Base-by-base conservation (phyloP, 1,140 invertebrate species). In the Mylabris phalerata region DNA sequence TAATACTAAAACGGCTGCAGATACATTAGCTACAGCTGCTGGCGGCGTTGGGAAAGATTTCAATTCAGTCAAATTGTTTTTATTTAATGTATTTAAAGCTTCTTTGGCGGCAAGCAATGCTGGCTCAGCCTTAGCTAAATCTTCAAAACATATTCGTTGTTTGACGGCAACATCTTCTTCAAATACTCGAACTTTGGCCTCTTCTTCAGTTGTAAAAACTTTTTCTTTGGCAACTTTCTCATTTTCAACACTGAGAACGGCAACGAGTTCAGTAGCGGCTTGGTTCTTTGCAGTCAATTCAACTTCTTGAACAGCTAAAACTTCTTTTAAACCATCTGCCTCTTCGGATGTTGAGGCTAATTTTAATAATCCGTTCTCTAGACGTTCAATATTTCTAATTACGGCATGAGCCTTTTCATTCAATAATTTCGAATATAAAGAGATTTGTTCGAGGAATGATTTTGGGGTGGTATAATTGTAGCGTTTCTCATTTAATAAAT, bases 401-500 rank as follows among this genome's bases (percentile, higher is more conserved):
- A 93, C 79, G 49, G 92, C 85, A n/a, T 73, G 77, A 2, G 85
- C 86, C 73, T 94, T 94, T 48, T 84, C 84, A 6, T 77, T 79
- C 39, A 98, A 75, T 6, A 97, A 74, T 70, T 93, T 93, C 1
- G 83, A 80, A 69, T 95, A 98, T 1, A 97, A 77, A 41, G 85
- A 82, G 55, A 98, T 95, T 70, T 94, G 90, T 71, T 97, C 94
- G n/a, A 98, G 73, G 75, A 96, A 98, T 2, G 90, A 92, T 75
- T 97, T 98, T 0, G 95, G 95, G 1, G 94, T 98, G 0, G 93
- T 96, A 69, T 97, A 97, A 73, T 97, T 97, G 75, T 93, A 94
- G n/a, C 93, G 80, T 25, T 85, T 84, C 64, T 97, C 94, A 73
- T 93, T 95, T 62, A 80, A 75, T 39, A 92, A 79, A 74, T 95